Evolutionary conservation across 1,140 invertebrate species (phyloP).

Genomic region (Helicoverpa armigera): DNA sequence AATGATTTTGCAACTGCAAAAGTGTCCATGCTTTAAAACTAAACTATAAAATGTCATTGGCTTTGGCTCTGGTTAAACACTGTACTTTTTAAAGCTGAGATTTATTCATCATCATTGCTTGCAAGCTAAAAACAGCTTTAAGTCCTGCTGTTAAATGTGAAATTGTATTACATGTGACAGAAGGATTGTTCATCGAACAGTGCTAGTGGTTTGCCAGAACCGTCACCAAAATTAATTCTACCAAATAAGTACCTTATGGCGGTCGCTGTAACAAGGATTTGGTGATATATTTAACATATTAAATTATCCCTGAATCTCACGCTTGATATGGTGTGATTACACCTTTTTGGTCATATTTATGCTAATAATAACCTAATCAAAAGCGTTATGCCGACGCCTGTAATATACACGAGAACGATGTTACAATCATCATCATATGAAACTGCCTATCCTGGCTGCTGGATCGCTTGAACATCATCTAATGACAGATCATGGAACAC

Average conservation of each 20-base stretch:
- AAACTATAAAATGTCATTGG: conserved; percentile 42
- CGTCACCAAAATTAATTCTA: conserved; percentile 41
- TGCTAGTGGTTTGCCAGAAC: conserved; percentile 15
- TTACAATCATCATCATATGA: conserved; percentile 27
- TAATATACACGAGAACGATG: conserved; percentile 26
- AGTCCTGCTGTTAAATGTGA: neutral
- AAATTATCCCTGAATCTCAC: conserved; percentile 51
- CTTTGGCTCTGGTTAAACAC: conserved; percentile 29
- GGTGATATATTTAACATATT: conserved; percentile 57
- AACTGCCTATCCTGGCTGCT: conserved; percentile 27
- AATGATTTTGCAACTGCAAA: conserved; percentile 55
- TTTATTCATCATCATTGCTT: neutral
- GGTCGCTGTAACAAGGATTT: conserved; percentile 53
- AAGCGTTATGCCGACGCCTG: conserved; percentile 28
- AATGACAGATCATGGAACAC: conserved; percentile 45
- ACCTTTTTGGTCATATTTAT: conserved; percentile 32
- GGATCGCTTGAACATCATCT: conserved; percentile 45
- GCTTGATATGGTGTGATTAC: conserved; percentile 49
- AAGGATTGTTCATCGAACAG: neutral
- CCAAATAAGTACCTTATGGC: conserved; percentile 34
- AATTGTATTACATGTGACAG: neutral
- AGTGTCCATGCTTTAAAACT: conserved; percentile 69
- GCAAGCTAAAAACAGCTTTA: neutral
- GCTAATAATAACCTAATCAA: conserved; percentile 40
- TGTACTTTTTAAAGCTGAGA: neutral